A percentile compares a stretch with the other conserved stretches of the same genome.
Evolutionary conservation across 2,113 vertebrate genomes (phyloP).

Genomic region (Notarius lentiginosus): DNA sequence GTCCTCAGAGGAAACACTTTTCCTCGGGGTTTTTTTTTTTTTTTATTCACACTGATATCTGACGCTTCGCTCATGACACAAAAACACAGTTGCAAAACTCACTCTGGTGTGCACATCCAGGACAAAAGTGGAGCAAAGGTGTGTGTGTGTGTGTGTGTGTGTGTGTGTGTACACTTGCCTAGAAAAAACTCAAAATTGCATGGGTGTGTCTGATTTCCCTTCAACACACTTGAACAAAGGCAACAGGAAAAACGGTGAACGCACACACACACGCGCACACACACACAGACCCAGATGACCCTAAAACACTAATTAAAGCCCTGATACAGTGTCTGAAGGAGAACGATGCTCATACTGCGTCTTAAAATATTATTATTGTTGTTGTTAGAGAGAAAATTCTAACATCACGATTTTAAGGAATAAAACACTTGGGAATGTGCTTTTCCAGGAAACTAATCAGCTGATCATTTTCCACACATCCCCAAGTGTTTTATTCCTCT

Average conservation of each 20-base stretch:
- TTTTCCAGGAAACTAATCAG: background rate
- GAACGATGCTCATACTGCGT: background rate
- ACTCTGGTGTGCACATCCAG: background rate
- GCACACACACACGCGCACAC: background rate
- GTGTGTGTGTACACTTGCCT: background rate
- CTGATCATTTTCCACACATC: background rate
- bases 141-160: background rate
- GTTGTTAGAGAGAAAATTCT: too few species aligned
- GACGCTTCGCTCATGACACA: background rate
- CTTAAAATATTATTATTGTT: background rate
- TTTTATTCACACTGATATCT: slow-evolving; percentile 41
- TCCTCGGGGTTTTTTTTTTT: slow-evolving; percentile 13
- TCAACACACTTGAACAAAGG: background rate
- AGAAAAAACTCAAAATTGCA: background rate
- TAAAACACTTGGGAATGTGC: background rate
- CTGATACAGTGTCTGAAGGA: background rate
- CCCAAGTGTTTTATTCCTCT: background rate
- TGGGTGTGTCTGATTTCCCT: background rate
- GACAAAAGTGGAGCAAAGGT: background rate
- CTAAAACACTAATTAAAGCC: background rate
- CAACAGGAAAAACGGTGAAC: background rate
- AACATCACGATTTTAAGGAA: background rate
- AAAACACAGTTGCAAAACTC: background rate
- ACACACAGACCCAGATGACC: background rate
- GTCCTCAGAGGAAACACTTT: slow-evolving; percentile 15